Conservation (phyloP, 2,113 vertebrate genomes). For the Lathamus discolor region DNA sequence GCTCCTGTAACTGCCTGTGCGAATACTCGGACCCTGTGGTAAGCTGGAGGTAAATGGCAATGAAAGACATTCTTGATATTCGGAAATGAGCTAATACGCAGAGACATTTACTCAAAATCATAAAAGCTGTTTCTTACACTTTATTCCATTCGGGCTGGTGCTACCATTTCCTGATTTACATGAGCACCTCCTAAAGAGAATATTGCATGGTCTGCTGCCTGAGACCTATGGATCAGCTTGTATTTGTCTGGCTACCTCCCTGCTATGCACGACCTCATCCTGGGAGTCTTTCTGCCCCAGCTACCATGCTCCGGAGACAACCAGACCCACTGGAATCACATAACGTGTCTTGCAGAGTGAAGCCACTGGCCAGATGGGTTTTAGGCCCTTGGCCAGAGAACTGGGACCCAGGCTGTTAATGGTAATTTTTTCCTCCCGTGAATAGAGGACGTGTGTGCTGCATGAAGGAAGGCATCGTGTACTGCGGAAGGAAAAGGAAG, state of each 20-base stretch:
- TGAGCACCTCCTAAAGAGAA: neutral
- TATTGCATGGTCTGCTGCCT: neutral
- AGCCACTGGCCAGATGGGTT: neutral
- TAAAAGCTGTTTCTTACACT: neutral
- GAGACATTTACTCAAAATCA: neutral
- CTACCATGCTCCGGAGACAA: neutral
- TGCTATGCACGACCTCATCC: accelerated
- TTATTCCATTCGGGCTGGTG: neutral
- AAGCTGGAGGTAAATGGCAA: neutral
- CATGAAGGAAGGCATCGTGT: neutral
- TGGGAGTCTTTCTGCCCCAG: neutral
- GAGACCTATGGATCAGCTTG: neutral
- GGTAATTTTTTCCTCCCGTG: neutral
- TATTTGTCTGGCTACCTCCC: neutral
- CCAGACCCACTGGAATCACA: neutral
- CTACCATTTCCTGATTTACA: neutral
- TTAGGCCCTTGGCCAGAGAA: neutral
- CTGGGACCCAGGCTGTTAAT: neutral
- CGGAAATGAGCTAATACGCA: neutral
- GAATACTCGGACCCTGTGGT: neutral
- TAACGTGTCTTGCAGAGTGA: accelerated
- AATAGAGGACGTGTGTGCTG: neutral
- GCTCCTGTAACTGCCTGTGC: neutral
- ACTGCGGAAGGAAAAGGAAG: neutral
- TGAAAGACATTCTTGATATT: neutral